Percentiles rank a stretch among this genome's conserved stretches.
phyloP scores from a whole-genome alignment of 2,113 vertebrate genomes.

The Anas platyrhynchos region DNA sequence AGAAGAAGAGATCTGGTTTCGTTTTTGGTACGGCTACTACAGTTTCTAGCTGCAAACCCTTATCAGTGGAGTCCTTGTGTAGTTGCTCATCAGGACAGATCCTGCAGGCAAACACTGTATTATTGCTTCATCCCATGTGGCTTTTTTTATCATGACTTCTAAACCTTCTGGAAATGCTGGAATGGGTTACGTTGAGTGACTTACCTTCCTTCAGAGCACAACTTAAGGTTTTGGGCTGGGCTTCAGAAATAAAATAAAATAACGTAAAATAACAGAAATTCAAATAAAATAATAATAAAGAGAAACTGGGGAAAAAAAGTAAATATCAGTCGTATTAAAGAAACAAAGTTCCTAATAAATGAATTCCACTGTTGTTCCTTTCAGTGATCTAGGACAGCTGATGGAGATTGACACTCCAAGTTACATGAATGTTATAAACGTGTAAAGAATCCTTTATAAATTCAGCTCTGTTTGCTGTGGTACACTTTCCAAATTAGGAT shows the following conservation, averaged over 20 bases:
- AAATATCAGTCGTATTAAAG: not conserved
- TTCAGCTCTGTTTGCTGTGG: slow-evolving; percentile 38
- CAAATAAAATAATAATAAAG: not conserved
- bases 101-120: not conserved
- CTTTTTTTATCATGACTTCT: slow-evolving; percentile 36
- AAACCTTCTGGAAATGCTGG: slow-evolving; percentile 15
- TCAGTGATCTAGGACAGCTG: slow-evolving; percentile 13
- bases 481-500: slow-evolving; percentile 40
- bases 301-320: too few species aligned
- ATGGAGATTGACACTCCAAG: slow-evolving; percentile 29
- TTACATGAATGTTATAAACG: slow-evolving; percentile 7
- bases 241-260: not conserved
- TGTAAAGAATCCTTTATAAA: slow-evolving; percentile 50
- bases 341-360: not conserved
- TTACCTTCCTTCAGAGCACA: not conserved
- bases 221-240: not conserved
- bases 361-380: not conserved
- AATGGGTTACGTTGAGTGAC: not conserved
- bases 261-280: not conserved
- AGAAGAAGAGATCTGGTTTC: slow-evolving; percentile 37
- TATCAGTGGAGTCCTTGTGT: slow-evolving; percentile 4
- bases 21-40: slow-evolving; percentile 44
- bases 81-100: slow-evolving; percentile 42
- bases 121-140: slow-evolving; percentile 48
- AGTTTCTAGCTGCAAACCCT: slow-evolving; percentile 16